Percentiles rank a stretch among this genome's conserved stretches.
phyloP scores from a whole-genome alignment of 1,140 invertebrate species.

The Neelides sp. region DNA sequence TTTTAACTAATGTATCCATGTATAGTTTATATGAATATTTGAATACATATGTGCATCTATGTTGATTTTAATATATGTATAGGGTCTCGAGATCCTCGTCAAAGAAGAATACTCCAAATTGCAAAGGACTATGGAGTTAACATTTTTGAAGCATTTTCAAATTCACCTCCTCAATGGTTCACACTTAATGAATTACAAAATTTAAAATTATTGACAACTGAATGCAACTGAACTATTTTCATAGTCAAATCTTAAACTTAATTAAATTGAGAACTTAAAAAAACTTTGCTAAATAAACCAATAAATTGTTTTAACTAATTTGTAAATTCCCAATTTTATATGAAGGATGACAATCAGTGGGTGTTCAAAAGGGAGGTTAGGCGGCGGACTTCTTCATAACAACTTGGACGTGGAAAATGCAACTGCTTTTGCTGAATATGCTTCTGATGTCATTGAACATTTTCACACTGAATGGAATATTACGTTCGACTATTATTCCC shows the following conservation, averaged over 20 bases:
- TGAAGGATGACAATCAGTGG: conserved; percentile 23
- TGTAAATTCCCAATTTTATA: neutral
- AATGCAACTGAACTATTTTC: no score
- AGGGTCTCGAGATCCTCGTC: conserved; percentile 21
- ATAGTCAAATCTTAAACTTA: no score
- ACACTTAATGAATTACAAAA: no score
- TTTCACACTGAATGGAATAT: conserved; percentile 14
- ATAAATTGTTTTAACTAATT: no score
- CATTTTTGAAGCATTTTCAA: conserved; percentile 28
- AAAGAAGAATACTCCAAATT: conserved; percentile 10
- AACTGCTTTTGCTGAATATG: conserved; percentile 21
- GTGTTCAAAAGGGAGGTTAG: conserved; percentile 26
- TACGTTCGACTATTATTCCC: conserved; percentile 18
- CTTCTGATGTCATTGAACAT: conserved; percentile 24
- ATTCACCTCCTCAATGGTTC: conserved; percentile 26
- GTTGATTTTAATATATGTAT: neutral
- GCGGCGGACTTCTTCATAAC: conserved; percentile 17
- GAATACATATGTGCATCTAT: neutral
- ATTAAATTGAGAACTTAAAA: no score
- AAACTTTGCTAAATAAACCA: no score
- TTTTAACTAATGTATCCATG: no score
- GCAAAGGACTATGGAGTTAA: conserved; percentile 19
- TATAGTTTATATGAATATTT: no score
- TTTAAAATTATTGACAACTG: no score
- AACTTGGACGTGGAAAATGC: conserved; percentile 22